These are phyloP conservation scores for Harpia harpyja DNA, from an alignment of 2,797 vertebrate genomes.

Conservation along the genomic window DNA sequence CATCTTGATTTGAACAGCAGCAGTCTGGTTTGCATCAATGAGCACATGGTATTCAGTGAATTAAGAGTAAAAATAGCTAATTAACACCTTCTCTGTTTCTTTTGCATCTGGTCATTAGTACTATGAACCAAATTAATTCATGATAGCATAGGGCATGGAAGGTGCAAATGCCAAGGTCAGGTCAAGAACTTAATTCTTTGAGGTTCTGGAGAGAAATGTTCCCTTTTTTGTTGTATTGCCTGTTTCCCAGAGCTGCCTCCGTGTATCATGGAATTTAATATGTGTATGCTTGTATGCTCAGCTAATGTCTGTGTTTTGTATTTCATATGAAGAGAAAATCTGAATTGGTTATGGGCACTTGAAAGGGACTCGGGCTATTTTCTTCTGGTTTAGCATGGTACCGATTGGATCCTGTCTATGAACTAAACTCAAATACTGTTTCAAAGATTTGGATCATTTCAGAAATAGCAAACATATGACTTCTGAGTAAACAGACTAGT, in stretches of 20 bases:
- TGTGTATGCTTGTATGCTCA: background rate
- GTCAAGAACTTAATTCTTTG: background rate
- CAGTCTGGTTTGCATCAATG: background rate
- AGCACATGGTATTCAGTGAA: background rate
- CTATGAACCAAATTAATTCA: conserved; percentile 1
- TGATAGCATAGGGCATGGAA: background rate
- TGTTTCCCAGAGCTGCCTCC: background rate
- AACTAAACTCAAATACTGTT: background rate
- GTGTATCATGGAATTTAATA: background rate
- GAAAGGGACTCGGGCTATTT: background rate
- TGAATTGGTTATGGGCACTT: background rate
- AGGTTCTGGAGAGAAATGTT: background rate
- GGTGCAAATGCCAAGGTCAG: background rate
- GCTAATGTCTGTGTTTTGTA: background rate
- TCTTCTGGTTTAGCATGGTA: background rate
- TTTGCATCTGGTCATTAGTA: conserved; percentile 21
- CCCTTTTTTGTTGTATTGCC: background rate
- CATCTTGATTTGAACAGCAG: background rate
- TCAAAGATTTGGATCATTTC: background rate
- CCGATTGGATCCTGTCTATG: background rate
- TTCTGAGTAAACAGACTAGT: background rate
- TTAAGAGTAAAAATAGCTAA: conserved; percentile 52
- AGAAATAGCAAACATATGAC: background rate
- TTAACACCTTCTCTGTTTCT: conserved; percentile 41
- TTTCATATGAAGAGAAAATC: background rate